phyloP scores from a whole-genome alignment of 2,797 vertebrate genomes.

The Sebastes hopkinsi region DNA sequence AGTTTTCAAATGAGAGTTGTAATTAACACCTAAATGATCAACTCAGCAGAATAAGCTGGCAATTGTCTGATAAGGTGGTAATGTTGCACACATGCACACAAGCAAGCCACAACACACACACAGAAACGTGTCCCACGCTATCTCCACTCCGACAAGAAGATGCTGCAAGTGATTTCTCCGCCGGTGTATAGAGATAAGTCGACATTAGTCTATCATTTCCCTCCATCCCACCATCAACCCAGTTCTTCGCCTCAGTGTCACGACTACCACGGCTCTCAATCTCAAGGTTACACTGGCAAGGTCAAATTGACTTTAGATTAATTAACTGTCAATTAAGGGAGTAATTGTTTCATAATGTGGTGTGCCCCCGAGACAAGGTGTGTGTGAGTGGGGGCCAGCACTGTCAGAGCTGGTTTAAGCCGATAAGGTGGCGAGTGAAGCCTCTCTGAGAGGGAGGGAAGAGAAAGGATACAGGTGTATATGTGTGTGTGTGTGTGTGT shows the following conservation, averaged over 20 bases:
- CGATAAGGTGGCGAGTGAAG: slow-evolving; percentile 63
- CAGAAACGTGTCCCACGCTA: background rate
- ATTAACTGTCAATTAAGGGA: slow-evolving; percentile 85
- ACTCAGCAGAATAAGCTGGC: slow-evolving; percentile 64
- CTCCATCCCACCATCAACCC: slow-evolving; percentile 11
- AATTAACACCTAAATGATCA: slow-evolving; percentile 69
- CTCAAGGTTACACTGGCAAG: slow-evolving; percentile 81
- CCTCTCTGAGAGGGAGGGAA: slow-evolving; percentile 26
- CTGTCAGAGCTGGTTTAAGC: slow-evolving; percentile 78
- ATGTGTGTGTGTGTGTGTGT: background rate
- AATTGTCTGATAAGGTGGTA: slow-evolving; percentile 59
- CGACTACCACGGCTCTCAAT: slow-evolving; percentile 47
- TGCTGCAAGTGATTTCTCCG: slow-evolving; percentile 31
- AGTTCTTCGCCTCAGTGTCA: slow-evolving; percentile 39
- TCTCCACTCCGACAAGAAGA: slow-evolving; percentile 40
- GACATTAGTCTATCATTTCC: slow-evolving; percentile 24
- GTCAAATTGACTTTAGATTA: slow-evolving; percentile 87
- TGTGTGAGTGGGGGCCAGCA: slow-evolving; percentile 60
- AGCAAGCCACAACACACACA: background rate
- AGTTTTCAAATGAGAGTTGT: slow-evolving; percentile 42
- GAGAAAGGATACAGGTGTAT: slow-evolving; percentile 22
- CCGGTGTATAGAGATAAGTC: slow-evolving; percentile 44
- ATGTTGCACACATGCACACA: slow-evolving; percentile 11
- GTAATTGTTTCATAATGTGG: slow-evolving; percentile 84
- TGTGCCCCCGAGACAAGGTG: slow-evolving; percentile 71